Conservation (phyloP, 2,888 invertebrate genomes). For the Ormyrus thymus region DNA sequence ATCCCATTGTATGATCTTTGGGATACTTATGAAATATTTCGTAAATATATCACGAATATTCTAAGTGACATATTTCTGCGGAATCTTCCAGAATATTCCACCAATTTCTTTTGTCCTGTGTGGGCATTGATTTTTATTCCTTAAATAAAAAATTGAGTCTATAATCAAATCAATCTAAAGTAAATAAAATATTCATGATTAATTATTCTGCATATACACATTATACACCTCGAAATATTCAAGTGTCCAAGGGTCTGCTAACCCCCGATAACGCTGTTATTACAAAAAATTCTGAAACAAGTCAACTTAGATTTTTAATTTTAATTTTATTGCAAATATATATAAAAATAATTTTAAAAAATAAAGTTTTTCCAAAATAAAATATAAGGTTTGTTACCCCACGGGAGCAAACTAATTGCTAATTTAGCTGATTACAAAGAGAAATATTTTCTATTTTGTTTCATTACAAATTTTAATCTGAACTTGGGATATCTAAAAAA, state of each 20-base stretch:
- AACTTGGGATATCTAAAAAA: conserved; percentile 8
- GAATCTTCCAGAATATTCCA: too few relatives aligned
- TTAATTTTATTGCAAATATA: conserved; percentile 7
- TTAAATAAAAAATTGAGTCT: neutral
- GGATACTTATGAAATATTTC: too few relatives aligned
- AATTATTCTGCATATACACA: conserved; percentile 3
- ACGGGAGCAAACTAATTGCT: neutral
- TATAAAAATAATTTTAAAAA: conserved; percentile 2
- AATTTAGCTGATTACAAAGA: too few relatives aligned
- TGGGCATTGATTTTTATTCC: conserved; percentile 6
- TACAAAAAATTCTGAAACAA: neutral
- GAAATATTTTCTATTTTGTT: neutral
- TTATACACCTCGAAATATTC: neutral
- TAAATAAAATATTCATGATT: neutral
- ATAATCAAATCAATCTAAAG: neutral
- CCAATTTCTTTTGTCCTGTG: too few relatives aligned
- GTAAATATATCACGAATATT: too few relatives aligned
- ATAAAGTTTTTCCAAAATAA: neutral
- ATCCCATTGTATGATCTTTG: too few relatives aligned
- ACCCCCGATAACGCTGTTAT: conserved; percentile 1
- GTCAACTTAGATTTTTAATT: neutral
- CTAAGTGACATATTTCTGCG: too few relatives aligned
- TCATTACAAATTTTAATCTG: conserved; percentile 17
- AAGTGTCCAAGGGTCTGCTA: neutral
- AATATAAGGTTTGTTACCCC: neutral